These are phyloP conservation scores for Stenolophus ochropezus DNA, from an alignment of 2,888 invertebrate species.

Conservation along the genomic window DNA sequence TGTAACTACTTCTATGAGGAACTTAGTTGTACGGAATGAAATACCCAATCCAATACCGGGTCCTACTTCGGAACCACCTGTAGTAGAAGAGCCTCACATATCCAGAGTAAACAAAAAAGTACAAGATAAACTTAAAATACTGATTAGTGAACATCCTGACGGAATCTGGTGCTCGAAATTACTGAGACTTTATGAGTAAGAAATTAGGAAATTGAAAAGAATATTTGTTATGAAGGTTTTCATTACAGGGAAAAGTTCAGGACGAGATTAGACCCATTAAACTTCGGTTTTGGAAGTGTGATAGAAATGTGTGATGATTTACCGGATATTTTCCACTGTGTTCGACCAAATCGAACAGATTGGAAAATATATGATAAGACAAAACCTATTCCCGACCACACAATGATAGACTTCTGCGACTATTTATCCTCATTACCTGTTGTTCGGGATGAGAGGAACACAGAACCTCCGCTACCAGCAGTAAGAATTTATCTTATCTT, in stretches of 20 bases:
- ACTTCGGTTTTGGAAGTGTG: conserved; percentile 68
- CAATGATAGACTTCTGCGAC: conserved; percentile 18
- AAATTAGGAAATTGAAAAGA: too few relatives aligned
- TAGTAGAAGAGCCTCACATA: neutral
- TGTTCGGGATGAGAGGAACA: neutral
- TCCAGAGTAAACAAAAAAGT: conserved; percentile 66
- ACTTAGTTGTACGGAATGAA: neutral
- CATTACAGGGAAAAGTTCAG: conserved; percentile 66
- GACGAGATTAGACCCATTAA: conserved; percentile 66
- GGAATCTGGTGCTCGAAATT: conserved; percentile 75
- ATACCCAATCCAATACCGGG: neutral
- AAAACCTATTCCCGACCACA: conserved; percentile 64
- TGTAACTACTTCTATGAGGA: conserved; percentile 16
- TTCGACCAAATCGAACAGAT: conserved; percentile 67
- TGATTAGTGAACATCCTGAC: conserved; percentile 71
- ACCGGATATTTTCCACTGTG: conserved; percentile 68
- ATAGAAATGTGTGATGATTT: conserved; percentile 68
- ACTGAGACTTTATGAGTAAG: conserved; percentile 72
- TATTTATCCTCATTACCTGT: conserved; percentile 17
- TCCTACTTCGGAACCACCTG: neutral
- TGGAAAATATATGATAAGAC: conserved; percentile 69
- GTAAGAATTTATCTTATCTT: conserved; percentile 18
- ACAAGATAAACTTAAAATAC: conserved; percentile 66
- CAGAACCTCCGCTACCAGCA: conserved; percentile 61
- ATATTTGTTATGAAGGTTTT: neutral